Evolutionary conservation across 1,140 invertebrate species (phyloP).

Genomic region (Bemisia tabaci): DNA sequence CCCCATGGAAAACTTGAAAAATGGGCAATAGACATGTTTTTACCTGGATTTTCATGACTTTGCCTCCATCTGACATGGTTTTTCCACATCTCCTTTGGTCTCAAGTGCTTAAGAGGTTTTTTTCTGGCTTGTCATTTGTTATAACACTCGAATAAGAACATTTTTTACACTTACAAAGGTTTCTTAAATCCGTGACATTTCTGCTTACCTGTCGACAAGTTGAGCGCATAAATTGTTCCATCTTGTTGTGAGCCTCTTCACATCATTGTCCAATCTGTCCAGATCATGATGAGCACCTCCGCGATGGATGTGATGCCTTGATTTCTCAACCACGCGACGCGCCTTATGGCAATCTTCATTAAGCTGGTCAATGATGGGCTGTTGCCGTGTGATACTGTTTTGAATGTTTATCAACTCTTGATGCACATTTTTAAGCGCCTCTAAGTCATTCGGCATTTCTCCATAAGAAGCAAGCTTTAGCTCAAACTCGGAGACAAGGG

Average conservation of each 20-base stretch:
- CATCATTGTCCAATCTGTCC: conserved; percentile 84
- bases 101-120: too few species aligned
- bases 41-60: too few species aligned
- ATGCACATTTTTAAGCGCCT: conserved; percentile 52
- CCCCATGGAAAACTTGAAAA: too few species aligned
- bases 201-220: conserved; percentile 69
- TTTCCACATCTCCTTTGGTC: too few species aligned
- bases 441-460: conserved; percentile 67
- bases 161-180: too few species aligned
- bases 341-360: conserved; percentile 79
- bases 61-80: too few species aligned
- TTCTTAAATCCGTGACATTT: too few species aligned
- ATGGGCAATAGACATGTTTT: too few species aligned
- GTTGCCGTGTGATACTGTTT: conserved; percentile 65
- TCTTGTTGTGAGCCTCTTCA: conserved; percentile 67
- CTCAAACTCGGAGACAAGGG: conserved; percentile 82
- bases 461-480: conserved; percentile 72
- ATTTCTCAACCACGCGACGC: conserved; percentile 70
- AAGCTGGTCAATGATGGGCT: conserved; percentile 75
- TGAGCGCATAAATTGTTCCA: conserved; percentile 87
- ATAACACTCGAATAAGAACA: too few species aligned
- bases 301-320: conserved; percentile 48
- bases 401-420: conserved; percentile 65
- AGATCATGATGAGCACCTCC: conserved; percentile 63
- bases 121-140: too few species aligned